Evolutionary conservation across 2,888 invertebrate species (phyloP).

Genomic region (Slavum lentiscoides): DNA sequence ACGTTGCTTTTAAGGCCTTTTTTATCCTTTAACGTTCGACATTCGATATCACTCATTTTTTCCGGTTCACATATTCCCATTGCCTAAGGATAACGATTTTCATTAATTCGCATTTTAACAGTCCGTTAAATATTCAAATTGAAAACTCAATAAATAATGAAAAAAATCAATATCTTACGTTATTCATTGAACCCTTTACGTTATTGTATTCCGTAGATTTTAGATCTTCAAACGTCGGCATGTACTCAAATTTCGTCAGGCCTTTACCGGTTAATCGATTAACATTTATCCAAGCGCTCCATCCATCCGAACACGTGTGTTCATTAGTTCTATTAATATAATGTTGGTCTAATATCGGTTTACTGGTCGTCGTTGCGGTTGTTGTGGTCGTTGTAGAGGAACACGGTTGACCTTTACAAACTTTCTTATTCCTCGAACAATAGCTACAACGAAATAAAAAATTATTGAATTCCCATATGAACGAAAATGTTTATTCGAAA

Average conservation of each 20-base stretch:
- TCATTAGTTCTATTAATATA: neutral
- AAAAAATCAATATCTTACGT: neutral
- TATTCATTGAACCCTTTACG: neutral
- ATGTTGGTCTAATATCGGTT: conserved; percentile 29
- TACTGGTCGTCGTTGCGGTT: conserved; percentile 7
- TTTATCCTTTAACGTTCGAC: conserved; percentile 71
- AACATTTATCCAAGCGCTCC: conserved; percentile 41
- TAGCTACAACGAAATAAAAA: conserved; percentile 58
- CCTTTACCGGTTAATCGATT: conserved; percentile 17
- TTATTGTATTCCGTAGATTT: neutral
- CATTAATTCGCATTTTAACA: neutral
- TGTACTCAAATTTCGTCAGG: neutral
- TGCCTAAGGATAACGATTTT: neutral
- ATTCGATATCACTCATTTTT: conserved; percentile 74
- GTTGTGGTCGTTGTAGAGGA: conserved; percentile 55
- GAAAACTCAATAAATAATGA: too few species aligned
- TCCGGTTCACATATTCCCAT: conserved; percentile 64
- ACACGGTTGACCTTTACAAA: conserved; percentile 76
- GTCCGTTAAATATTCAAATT: too few species aligned
- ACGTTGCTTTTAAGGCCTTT: conserved; percentile 70
- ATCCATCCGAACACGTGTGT: conserved; percentile 59
- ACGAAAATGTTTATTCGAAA: neutral
- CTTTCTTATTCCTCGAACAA: conserved; percentile 71
- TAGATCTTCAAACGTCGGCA: conserved; percentile 37
- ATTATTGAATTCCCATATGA: neutral